phyloP scores from a whole-genome alignment of 2,797 vertebrate species.

The Bradypodion ventrale region DNA sequence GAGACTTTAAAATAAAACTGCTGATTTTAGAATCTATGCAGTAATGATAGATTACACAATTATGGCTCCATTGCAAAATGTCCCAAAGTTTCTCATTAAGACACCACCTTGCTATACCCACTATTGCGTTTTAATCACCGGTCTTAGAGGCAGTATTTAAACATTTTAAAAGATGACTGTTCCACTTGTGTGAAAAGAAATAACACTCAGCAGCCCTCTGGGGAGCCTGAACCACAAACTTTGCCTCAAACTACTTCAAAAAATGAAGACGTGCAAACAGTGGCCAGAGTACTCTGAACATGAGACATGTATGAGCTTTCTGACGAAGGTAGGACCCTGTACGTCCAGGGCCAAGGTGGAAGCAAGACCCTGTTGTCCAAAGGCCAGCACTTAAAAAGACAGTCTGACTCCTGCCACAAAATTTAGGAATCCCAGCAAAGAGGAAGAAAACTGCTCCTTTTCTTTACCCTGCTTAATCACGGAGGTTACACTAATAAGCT shows the following conservation, averaged over 20 bases:
- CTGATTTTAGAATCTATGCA: conserved; percentile 3
- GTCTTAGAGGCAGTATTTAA: not conserved
- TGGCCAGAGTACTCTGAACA: not conserved
- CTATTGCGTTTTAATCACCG: not conserved
- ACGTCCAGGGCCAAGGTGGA: not conserved
- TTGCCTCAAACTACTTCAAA: not conserved
- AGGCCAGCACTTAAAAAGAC: not conserved
- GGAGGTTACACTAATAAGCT: not conserved
- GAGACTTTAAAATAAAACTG: conserved; percentile 15
- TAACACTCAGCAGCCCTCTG: not conserved
- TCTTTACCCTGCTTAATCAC: not conserved
- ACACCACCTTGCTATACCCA: not conserved
- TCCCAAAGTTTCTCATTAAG: conserved; percentile 7
- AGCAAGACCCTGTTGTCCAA: not conserved
- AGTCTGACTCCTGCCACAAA: not conserved
- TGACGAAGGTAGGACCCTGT: not conserved
- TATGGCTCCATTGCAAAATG: not conserved
- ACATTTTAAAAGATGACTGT: not conserved
- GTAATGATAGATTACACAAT: conserved; percentile 14
- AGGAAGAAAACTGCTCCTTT: not conserved
- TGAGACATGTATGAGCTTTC: not conserved
- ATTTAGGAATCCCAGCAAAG: not conserved
- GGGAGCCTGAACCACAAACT: not conserved
- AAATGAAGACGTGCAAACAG: not conserved
- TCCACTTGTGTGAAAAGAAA: not conserved